Evolutionary conservation across 1,140 invertebrate species (phyloP).

Genomic region (Panagrolaimus sp.): DNA sequence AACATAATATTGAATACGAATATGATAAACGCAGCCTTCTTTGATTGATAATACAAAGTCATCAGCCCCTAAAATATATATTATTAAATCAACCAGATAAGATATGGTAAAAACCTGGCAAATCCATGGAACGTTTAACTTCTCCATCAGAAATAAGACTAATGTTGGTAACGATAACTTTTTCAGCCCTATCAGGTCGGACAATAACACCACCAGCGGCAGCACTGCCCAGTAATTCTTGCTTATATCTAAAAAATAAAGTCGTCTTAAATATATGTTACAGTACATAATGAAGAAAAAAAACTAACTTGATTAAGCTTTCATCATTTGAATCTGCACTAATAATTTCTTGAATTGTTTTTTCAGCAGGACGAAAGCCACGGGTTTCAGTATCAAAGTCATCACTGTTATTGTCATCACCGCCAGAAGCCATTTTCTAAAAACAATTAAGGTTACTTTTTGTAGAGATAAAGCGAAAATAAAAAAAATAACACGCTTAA

Average conservation of each 20-base stretch:
- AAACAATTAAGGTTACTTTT: too few relatives aligned
- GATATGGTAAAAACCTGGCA: constrained; percentile 65
- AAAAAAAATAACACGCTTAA: too few relatives aligned
- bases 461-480: too few relatives aligned
- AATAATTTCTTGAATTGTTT: constrained; percentile 84
- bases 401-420: constrained; percentile 4
- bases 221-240: constrained; percentile 73
- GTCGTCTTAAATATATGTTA: not conserved
- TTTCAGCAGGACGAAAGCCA: constrained; percentile 89
- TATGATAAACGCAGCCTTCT: constrained; percentile 86
- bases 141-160: constrained; percentile 74
- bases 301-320: constrained; percentile 70
- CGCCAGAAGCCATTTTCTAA: not conserved
- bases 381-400: constrained; percentile 14
- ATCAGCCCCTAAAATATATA: constrained; percentile 21
- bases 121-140: constrained; percentile 78
- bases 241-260: constrained; percentile 71
- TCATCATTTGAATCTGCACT: constrained; percentile 89
- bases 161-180: constrained; percentile 46
- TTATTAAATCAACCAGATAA: not conserved
- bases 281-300: constrained; percentile 65
- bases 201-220: constrained; percentile 59
- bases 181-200: constrained; percentile 34
- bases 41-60: constrained; percentile 75
- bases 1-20: constrained; percentile 92